Evolutionary conservation across 2,797 vertebrate genomes (phyloP).

Genomic region (Gallinago solitaria): DNA sequence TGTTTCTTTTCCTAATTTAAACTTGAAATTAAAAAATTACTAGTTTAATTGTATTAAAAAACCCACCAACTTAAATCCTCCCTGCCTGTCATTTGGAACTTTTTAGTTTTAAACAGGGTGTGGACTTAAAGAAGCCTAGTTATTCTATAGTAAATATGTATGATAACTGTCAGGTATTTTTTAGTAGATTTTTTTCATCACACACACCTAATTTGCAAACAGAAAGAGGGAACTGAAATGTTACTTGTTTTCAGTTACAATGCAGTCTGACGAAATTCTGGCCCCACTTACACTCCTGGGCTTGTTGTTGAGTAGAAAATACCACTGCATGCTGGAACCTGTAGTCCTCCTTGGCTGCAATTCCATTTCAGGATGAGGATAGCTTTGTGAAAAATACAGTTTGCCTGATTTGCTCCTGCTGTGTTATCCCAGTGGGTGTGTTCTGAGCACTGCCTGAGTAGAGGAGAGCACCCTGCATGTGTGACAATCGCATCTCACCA

Average conservation of each 20-base stretch:
- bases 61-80: not conserved
- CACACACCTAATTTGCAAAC: not conserved
- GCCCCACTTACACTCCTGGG: not conserved
- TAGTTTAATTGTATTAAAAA: not conserved
- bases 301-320: not conserved
- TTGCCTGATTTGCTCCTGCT: not conserved
- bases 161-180: not conserved
- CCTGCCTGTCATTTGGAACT: not conserved
- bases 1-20: conserved; percentile 9
- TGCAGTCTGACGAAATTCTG: not conserved
- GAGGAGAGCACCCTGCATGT: not conserved
- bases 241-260: not conserved
- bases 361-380: not conserved
- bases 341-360: not conserved
- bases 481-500: not conserved
- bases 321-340: not conserved
- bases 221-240: not conserved
- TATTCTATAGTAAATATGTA: not conserved
- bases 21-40: not conserved
- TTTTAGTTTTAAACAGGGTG: not conserved
- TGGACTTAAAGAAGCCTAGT: not conserved
- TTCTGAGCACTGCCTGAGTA: not conserved
- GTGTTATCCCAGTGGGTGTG: not conserved
- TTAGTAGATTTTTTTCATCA: not conserved
- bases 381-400: not conserved